phyloP scores from a whole-genome alignment of 2,888 invertebrate genomes.

The Malachius bipustulatus region DNA sequence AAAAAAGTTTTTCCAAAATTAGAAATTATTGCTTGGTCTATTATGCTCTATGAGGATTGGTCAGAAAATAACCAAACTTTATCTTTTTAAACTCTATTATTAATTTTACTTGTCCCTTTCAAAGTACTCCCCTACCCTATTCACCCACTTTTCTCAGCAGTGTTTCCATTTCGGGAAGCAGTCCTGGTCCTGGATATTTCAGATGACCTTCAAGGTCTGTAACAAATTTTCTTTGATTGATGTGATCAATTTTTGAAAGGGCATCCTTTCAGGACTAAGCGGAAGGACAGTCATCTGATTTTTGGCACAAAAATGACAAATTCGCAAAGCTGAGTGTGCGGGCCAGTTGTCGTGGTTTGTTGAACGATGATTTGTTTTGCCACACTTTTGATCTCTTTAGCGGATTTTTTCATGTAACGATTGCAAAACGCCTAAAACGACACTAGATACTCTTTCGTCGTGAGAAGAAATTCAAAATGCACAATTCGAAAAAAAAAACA shows the following conservation, averaged over 20 bases:
- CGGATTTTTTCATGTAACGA: background rate
- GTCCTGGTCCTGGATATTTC: conserved; percentile 3
- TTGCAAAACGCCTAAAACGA: background rate
- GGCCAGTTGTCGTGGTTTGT: no score
- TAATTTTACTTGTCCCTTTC: conserved; percentile 5
- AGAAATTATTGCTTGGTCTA: no score
- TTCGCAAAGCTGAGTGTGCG: no score
- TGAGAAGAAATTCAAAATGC: conserved; percentile 1
- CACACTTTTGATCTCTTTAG: background rate
- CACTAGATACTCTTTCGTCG: background rate
- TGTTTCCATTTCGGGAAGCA: conserved; percentile 6
- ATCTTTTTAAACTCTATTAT: background rate
- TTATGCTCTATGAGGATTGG: no score
- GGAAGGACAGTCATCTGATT: conserved; percentile 5
- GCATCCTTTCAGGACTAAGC: background rate
- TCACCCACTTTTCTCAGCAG: conserved; percentile 4
- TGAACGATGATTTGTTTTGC: background rate
- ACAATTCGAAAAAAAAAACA: background rate
- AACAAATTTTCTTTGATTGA: conserved; percentile 1
- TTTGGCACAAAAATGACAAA: conserved; percentile 4
- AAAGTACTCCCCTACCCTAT: conserved; percentile 1
- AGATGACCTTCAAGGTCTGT: conserved; percentile 1
- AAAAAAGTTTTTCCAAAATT: no score
- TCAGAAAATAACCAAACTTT: no score
- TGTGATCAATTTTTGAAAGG: background rate